Evolutionary conservation across 1,140 invertebrate species (phyloP), one percentile per base, ranked within the genome.

Genomic region (Drosophila dunni): DNA sequence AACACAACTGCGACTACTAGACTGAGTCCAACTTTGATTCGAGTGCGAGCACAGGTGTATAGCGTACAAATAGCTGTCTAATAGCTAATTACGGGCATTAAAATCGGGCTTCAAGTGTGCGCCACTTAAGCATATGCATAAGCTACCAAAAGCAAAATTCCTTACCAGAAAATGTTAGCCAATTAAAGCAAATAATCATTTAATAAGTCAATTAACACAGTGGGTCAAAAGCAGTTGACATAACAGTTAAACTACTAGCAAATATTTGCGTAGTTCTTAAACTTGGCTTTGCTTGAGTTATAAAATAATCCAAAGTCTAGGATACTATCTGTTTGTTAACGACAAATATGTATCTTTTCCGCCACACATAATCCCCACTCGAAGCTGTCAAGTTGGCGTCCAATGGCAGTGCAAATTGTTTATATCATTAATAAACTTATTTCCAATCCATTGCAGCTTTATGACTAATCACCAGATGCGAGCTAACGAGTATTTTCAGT

Each of bases 391-490:
- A 44, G n/a, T 61, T 69, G 48, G 48, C 58, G 58, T 10, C 67
- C 38, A 50, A n/a, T 50, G 45, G 34, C 33, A 56, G 24, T 42
- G 50, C 62, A 29, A 33, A 13, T 24, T 13, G 48, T 24, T 45
- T 61, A 13, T 64, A 72, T 84, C 81, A 83, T 83, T 84, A 83
- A 84, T 81, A 82, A 82, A 79, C 57, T 83, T 84, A 82, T 79
- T 50, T 60, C 56, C 60, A 62, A 78, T 76, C 69, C 65, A 78
- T 61, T 74, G 74, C 78, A 77, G 81, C 75, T 83, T 80, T 85
- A 81, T 84, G 81, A 84, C 81, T 81, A 84, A 84, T 84, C 81
- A 74, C 78, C 78, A 64, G 79, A 79, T 80, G 80, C 61, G 72
- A 77, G 63, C 74, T 72, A 61, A 65, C 57, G 53, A 65, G 62